Percentiles rank a stretch among this genome's conserved stretches.
Conservation (phyloP, 2,888 invertebrate species). For the Platycheirus albimanus region DNA sequence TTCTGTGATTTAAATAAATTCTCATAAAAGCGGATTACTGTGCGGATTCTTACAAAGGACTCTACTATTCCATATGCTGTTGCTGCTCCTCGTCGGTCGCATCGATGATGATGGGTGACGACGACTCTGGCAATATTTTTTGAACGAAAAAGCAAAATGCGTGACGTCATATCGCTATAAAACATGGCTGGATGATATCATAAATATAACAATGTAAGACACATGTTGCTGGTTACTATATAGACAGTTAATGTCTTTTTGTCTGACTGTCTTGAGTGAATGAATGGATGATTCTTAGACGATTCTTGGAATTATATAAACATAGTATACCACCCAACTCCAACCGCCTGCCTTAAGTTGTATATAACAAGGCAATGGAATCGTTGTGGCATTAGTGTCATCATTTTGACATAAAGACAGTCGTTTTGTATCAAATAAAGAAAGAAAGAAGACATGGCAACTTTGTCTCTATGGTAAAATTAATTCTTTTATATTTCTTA, state of each 20-base stretch:
- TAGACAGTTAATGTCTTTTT: conserved; percentile 58
- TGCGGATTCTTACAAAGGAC: conserved; percentile 31
- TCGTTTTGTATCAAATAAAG: conserved; percentile 18
- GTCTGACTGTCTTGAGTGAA: conserved; percentile 43
- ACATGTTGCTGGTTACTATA: conserved; percentile 58
- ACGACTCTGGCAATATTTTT: background rate
- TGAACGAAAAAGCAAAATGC: conserved; percentile 8
- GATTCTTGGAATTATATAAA: conserved; percentile 33
- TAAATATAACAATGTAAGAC: conserved; percentile 23
- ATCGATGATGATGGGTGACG: conserved; percentile 21
- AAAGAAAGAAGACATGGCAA: background rate
- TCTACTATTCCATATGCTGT: conserved; percentile 9
- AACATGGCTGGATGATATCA: conserved; percentile 26
- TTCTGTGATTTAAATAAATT: conserved; percentile 53
- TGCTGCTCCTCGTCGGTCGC: background rate
- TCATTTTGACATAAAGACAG: conserved; percentile 57
- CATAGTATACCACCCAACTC: conserved; percentile 30
- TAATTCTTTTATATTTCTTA: conserved; percentile 28
- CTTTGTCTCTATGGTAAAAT: conserved; percentile 36
- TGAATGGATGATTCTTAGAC: conserved; percentile 23
- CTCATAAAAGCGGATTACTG: conserved; percentile 56
- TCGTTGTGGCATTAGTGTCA: conserved; percentile 56
- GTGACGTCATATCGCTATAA: conserved; percentile 38
- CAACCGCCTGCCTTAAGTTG: background rate
- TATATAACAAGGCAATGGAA: conserved; percentile 10